Evolutionary conservation across 1,140 invertebrate species (phyloP).

Genomic region (Ridgeia piscesae): DNA sequence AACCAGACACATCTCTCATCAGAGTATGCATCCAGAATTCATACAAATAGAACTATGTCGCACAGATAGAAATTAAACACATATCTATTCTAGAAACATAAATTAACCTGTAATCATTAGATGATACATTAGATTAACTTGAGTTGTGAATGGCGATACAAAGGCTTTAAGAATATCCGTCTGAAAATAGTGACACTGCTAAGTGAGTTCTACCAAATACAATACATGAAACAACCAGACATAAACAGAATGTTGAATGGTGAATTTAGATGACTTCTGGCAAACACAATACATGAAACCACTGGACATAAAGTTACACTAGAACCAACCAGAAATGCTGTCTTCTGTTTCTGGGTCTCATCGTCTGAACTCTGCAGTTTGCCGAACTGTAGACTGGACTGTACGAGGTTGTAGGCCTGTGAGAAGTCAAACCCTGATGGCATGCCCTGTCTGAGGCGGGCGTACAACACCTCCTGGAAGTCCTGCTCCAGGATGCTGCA

Average conservation of each 20-base stretch:
- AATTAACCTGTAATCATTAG: not conserved
- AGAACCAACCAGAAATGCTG: slow-evolving; percentile 70
- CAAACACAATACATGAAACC: not conserved
- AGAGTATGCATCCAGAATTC: not conserved
- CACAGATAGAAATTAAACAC: not conserved
- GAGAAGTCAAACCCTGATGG: slow-evolving; percentile 66
- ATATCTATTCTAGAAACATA: not conserved
- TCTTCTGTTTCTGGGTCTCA: slow-evolving; percentile 68
- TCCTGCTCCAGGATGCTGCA: slow-evolving; percentile 84
- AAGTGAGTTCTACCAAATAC: not conserved
- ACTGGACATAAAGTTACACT: not conserved
- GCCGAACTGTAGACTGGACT: slow-evolving; percentile 79
- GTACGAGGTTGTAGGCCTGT: slow-evolving; percentile 70
- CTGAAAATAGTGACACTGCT: not conserved
- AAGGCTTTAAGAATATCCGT: not conserved
- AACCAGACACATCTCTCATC: not conserved
- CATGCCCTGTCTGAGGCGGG: slow-evolving; percentile 78
- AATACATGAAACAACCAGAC: not conserved
- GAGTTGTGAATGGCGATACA: no score
- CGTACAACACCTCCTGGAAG: slow-evolving; percentile 76
- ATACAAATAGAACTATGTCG: not conserved
- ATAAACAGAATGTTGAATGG: no score
- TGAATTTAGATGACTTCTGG: no score
- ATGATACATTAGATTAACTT: not conserved
- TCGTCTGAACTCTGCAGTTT: slow-evolving; percentile 78